Base-by-base conservation (phyloP, 2,797 vertebrate genomes). In the Pseudomugil gertrudae region DNA sequence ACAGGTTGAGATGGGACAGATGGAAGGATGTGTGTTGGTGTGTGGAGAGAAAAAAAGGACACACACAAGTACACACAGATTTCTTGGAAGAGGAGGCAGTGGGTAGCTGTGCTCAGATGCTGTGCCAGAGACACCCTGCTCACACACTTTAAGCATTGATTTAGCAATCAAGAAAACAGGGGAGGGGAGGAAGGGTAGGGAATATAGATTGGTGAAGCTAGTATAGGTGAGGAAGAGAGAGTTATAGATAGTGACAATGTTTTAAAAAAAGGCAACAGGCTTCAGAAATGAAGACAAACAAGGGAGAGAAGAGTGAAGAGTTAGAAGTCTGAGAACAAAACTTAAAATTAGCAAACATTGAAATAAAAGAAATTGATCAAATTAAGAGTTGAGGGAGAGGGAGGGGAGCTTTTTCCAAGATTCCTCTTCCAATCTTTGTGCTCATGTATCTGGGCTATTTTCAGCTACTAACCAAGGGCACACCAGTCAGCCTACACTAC, bases 1-100 rank as follows among this genome's bases (percentile, higher is more conserved):
- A 85, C 90, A 93, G 93, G 90, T 94, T 94, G 89, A 92, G 88
- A 91, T 83, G 76, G 88, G 92, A 92, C 93, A 95, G 93, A 94
- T 93, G 93, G 93, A 91, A 89, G 88, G 91, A 92, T 90, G 87
- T 89, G 86, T 85, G 78, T 81, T 63, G 76, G 75, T 86, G 83
- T 88, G 80, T 69, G 64, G 54, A 68, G 38, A 51, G 70, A 51
- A 69, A 51, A 63, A 23, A 11, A 51, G 64, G 64, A 52, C 26
- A 51, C 60, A 47, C 52, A 53, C 24, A 23, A 17, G 68, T 59
- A 63, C 47, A 54, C 68, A 82, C 40, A 72, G 58, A 84, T 81
- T 89, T 92, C 91, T 92, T 91, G 91, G 90, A 92, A 90, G 85
- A 85, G 83, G 84, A 87, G 84, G 86, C 87, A 83, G 79, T 79